Percentiles rank a stretch among this genome's conserved stretches.
phyloP scores from a whole-genome alignment of 2,797 vertebrate genomes.

The Thaleichthys pacificus region DNA sequence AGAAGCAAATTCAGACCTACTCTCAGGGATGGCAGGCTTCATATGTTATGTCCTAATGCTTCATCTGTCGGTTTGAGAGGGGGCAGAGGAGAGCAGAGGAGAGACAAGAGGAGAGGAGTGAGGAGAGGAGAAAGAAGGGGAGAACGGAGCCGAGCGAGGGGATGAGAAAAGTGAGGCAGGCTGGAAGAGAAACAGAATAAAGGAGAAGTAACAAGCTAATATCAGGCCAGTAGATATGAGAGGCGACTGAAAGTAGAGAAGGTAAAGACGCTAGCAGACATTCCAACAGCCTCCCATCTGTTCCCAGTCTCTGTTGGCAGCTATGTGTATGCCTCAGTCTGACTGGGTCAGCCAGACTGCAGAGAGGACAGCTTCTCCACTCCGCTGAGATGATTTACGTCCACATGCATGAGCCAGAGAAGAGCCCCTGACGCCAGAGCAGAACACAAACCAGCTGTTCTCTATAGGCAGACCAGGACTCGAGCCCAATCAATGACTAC shows the following conservation, averaged over 20 bases:
- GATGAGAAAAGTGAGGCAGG: background rate
- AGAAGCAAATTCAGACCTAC: slow-evolving; percentile 47
- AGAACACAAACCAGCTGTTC: slow-evolving; percentile 65
- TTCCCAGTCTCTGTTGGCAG: background rate
- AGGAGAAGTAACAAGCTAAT: no score
- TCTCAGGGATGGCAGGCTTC: slow-evolving; percentile 64
- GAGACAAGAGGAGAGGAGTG: background rate
- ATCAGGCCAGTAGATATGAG: background rate
- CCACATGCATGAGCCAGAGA: slow-evolving; percentile 52
- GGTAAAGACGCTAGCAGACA: no score
- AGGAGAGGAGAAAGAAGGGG: background rate
- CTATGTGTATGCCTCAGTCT: slow-evolving; percentile 15
- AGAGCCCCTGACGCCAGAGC: slow-evolving; percentile 41
- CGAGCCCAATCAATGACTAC: slow-evolving; percentile 35
- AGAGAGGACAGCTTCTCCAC: slow-evolving; percentile 35
- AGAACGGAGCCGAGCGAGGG: background rate
- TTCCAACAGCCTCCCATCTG: slow-evolving; percentile 1
- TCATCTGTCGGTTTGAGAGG: slow-evolving; percentile 29
- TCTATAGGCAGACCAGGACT: background rate
- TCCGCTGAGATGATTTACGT: slow-evolving; percentile 7
- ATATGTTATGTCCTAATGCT: slow-evolving; percentile 62
- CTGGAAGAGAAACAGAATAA: background rate
- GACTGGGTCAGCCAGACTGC: slow-evolving; percentile 47
- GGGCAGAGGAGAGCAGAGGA: background rate
- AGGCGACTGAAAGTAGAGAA: background rate